Evolutionary conservation across 2,113 vertebrate species (phyloP).

Genomic region (Sceloporus tristichus): DNA sequence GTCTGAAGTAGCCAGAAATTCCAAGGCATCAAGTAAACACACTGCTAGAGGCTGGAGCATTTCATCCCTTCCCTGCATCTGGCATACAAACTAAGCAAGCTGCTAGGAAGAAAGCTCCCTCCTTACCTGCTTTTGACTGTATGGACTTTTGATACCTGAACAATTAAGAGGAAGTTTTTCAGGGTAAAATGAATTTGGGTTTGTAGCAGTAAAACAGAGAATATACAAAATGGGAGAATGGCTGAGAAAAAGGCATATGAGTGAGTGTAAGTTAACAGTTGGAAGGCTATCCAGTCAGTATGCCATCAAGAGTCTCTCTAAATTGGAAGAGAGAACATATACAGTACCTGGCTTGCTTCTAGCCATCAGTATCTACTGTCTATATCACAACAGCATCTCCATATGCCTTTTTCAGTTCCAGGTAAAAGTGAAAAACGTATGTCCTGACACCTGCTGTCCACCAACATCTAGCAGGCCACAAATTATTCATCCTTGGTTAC

Average conservation of each 20-base stretch:
- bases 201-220: not conserved
- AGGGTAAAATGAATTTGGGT: not conserved
- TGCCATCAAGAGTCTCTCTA: not conserved
- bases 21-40: not conserved
- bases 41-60: not conserved
- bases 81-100: not conserved
- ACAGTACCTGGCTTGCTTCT: not conserved
- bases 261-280: not conserved
- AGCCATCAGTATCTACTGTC: not conserved
- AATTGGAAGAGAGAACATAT: not conserved
- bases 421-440: not conserved
- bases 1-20: not conserved
- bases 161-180: no score
- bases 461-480: not conserved
- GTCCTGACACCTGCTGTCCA: not conserved
- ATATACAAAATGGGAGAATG: not conserved
- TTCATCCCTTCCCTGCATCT: not conserved
- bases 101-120: not conserved
- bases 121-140: no score
- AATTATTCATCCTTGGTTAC: not conserved
- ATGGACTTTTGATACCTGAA: no score
- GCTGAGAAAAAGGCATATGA: not conserved
- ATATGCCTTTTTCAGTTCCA: not conserved
- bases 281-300: not conserved
- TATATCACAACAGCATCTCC: not conserved